Percentiles rank a stretch among this genome's conserved stretches.
Conservation (phyloP, 2,113 vertebrate genomes). For the Notothenia rossii region DNA sequence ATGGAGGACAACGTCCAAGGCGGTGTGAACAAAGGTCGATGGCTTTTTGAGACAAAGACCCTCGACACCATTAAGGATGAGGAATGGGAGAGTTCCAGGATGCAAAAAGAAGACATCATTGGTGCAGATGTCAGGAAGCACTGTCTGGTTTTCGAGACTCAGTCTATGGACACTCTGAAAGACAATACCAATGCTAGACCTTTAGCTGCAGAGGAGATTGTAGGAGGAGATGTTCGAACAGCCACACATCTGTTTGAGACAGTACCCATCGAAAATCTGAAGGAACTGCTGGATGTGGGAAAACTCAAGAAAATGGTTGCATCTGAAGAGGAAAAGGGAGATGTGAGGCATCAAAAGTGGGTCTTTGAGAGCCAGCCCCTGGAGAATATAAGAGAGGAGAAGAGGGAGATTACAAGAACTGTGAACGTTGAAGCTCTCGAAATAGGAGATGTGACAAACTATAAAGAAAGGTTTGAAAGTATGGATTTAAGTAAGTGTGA, state of each 20-base stretch:
- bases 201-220: constrained; percentile 81
- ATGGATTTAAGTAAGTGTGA: constrained; percentile 89
- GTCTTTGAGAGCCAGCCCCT: constrained; percentile 92
- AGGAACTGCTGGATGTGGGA: constrained; percentile 87
- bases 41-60: constrained; percentile 90
- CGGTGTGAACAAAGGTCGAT: constrained; percentile 85
- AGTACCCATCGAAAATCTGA: constrained; percentile 88
- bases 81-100: constrained; percentile 80
- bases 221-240: constrained; percentile 89
- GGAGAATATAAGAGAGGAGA: constrained; percentile 90
- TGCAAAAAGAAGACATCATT: constrained; percentile 86
- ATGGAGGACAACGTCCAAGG: constrained; percentile 85
- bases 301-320: constrained; percentile 87
- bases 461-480: constrained; percentile 89
- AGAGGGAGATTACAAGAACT: constrained; percentile 85
- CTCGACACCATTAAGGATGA: constrained; percentile 90
- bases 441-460: constrained; percentile 89
- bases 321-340: constrained; percentile 90
- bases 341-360: constrained; percentile 92
- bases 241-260: constrained; percentile 92
- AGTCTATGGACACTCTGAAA: constrained; percentile 88
- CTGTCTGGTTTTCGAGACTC: constrained; percentile 91
- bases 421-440: constrained; percentile 89
- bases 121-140: constrained; percentile 90
- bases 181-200: constrained; percentile 81